A percentile compares a stretch with the other conserved stretches of the same genome.
phyloP scores from a whole-genome alignment of 2,113 vertebrate species.

The Platycercus adscitus region DNA sequence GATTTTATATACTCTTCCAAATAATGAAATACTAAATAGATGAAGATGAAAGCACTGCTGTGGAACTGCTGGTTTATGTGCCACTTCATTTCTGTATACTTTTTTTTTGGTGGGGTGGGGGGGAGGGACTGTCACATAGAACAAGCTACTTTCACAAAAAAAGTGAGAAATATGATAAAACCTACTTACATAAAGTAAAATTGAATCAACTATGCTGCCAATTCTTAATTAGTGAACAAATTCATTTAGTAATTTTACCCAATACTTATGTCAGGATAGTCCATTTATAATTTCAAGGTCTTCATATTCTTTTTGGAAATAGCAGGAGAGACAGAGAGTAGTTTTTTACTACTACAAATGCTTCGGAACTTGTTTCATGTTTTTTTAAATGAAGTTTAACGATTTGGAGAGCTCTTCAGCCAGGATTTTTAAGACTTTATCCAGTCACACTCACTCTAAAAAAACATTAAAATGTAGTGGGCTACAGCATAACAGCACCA shows the following conservation, averaged over 20 bases:
- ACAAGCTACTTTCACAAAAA: neutral
- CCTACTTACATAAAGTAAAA: neutral
- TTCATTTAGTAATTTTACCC: neutral
- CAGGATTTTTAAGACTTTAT: neutral
- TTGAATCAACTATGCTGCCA: neutral
- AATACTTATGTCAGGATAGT: neutral
- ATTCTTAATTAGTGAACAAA: neutral
- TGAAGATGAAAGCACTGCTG: neutral
- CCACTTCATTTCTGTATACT: neutral
- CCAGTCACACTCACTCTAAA: neutral
- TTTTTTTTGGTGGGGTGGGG: too few species aligned
- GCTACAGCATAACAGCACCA: neutral
- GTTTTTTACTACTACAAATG: neutral
- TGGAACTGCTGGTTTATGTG: neutral
- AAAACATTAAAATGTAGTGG: conserved; percentile 1
- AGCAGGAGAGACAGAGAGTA: neutral
- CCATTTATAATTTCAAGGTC: neutral
- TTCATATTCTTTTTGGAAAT: neutral
- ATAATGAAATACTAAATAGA: conserved; percentile 16
- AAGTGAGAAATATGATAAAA: neutral
- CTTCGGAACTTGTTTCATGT: neutral
- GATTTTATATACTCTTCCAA: conserved; percentile 13
- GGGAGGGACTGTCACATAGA: neutral
- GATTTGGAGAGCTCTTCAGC: neutral
- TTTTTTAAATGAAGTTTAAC: neutral